Base-by-base conservation (phyloP, 2,113 vertebrate species). In the Daubentonia madagascariensis region DNA sequence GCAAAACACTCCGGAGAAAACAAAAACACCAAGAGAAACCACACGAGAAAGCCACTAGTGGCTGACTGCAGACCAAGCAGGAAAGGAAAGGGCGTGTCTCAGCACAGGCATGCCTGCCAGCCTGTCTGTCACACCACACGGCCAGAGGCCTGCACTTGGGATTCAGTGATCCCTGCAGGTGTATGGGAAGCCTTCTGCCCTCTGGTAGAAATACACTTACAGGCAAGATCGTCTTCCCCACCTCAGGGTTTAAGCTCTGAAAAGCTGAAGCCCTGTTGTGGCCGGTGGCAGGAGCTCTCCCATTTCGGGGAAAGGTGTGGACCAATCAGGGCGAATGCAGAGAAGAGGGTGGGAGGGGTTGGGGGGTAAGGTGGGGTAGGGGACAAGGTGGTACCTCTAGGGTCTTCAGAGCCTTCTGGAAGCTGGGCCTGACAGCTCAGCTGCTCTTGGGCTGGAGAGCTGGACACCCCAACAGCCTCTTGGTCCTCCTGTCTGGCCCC, bases 351-450 rank as follows among this genome's bases (percentile, higher is more conserved):
- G 48, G 18, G 13, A 0, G 0, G 18, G 28, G 18, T 35, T n/a
- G n/a, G n/a, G 2, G 13, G 43, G 72, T 11, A 6, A 3, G 45
- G 16, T 0, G 37, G 43, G 8, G 22, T 1, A 9, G 14, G 28
- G 10, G 22, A 25, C 54, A n/a, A 28, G 59, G 18, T 1, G 32
- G 0, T 98, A 99, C 99, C 98, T 98, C 94, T 97, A 93, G 96
- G 88, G 67, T 91, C 76, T 87, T 96, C 98, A 6, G 78, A 76
- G 50, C 94, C 98, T 91, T 98, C 98, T 6, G 92, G 90, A 18
- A 76, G 65, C 52, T 72, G 92, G 61, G 81, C 70, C 81, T 89
- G 87, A 32, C 86, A 96, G 67, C 94, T 75, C 9, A 57, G 84
- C 52, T 96, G 98, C 48, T 98, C 98, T 9, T 9, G 87, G 85